Evolutionary conservation across 2,797 vertebrate species (phyloP), one percentile per base, ranked within the genome.

Genomic region (Salarias fasciatus): DNA sequence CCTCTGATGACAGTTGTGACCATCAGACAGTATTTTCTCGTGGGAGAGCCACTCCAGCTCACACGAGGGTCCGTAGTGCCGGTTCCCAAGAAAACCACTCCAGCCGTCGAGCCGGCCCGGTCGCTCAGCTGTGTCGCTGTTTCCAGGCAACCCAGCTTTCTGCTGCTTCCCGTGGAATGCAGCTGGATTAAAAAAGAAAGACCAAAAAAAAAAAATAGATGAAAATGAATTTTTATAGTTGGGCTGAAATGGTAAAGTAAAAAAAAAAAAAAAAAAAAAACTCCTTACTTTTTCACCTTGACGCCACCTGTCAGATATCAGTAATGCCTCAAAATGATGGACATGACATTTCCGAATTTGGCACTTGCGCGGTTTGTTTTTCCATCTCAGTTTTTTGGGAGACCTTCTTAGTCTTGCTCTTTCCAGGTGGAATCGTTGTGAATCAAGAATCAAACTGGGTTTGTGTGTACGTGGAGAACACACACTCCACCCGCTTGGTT

Each of bases 61-160:
- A 31, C 31, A 31, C 51, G 15, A 31, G 51, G 11, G 28, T 66
- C 70, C 43, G 35, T 6, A 15, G 33, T 6, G 35, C 33, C 52
- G 12, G 24, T 12, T 67, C 15, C 52, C 60, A 40, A 54, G 24
- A 41, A 66, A 59, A 56, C 0, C 47, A 42, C 50, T 74, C 46
- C 1, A 35, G 18, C 54, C 38, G 61, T 73, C 61, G 69, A 13
- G 18, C 40, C 51, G 42, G 1, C 50, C 14, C 13, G 53, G 10
- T 55, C 18, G 9, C 52, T 72, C 36, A 36, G 13, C 38, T 47
- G 10, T 67, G 53, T 52, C 42, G 45, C 35, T 54, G 79, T 84
- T 85, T 79, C 80, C 72, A 73, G 76, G 80, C 74, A 85, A 82
- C 80, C 52, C 30, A 30, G 62, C 7, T 49, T 59, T 43, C 42